Percentiles rank a stretch among this genome's conserved stretches.
Conservation (phyloP, 2,888 invertebrate species). For the Spodoptera exigua region DNA sequence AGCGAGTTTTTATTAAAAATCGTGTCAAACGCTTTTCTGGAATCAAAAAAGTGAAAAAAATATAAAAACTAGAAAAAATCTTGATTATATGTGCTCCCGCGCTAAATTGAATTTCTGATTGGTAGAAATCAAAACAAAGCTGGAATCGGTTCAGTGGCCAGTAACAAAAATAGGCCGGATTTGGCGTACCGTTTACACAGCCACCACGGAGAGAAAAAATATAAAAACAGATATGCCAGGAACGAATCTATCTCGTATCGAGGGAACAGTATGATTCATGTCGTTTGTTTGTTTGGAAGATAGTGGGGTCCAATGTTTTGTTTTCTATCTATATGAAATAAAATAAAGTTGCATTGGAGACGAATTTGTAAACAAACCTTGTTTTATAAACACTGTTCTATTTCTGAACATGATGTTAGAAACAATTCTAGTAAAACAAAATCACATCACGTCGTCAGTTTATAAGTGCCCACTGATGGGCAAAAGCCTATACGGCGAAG, state of each 20-base stretch:
- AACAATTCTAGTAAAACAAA: no score
- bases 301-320: neutral
- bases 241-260: conserved; percentile 20
- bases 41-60: conserved; percentile 26
- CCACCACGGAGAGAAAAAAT: conserved; percentile 55
- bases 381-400: no score
- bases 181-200: conserved; percentile 68
- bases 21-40: conserved; percentile 32
- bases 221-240: conserved; percentile 56
- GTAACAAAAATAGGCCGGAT: conserved; percentile 74
- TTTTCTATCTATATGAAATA: neutral
- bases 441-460: no score
- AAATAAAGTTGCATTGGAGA: neutral
- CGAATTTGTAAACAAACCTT: neutral
- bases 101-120: conserved; percentile 65
- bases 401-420: no score
- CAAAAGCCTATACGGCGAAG: no score
- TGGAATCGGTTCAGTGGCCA: conserved; percentile 69
- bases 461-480: no score
- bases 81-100: conserved; percentile 51
- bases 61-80: conserved; percentile 41
- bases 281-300: conserved; percentile 15
- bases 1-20: conserved; percentile 35
- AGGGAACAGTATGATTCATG: conserved; percentile 3
- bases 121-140: conserved; percentile 62